Evolutionary conservation across 92 coral and sea anemone genomes (phyloP), one percentile per base, ranked within the genome.

Genomic region (Ricordea florida): DNA sequence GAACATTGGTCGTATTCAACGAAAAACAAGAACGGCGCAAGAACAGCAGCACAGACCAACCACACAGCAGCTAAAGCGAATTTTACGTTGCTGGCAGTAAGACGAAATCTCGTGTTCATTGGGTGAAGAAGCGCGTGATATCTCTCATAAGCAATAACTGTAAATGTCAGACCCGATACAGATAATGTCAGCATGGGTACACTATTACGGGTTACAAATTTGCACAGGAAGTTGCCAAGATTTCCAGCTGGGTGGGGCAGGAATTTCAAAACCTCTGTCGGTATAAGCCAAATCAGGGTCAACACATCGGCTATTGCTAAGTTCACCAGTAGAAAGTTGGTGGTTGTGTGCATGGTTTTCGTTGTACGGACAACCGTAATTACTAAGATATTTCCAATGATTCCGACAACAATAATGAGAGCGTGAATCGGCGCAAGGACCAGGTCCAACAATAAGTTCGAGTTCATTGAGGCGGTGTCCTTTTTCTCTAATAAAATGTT

Each of bases 131-230:
- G 72, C 3, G 83, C 93, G 34, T 89, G 83, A 36, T 84, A 79
- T 10, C 93, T 79, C 47, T 89, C 93, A 17, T 47, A 60, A 9
- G 93, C 85, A 43, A 89, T 78, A 21, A 89, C 66, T 4, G 93
- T 89, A 17, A 89, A 40, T 28, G 93, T 84, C 15, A 84, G 16
- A 10, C 88, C 76, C 9, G 90, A 89, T 13, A 62, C 87, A 10
- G 85, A 38, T 33, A 78, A 57, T 11, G 88, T 81, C 25, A 89
- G 68, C 32, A 74, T 75, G 13, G 90, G 79, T 2, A 79, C 37
- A 4, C 78, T 47, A 61, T 73, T 73, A 6, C n/a, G 74, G 6
- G 89, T 78, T 5, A 83, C 90, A 38, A 83, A 88, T 44, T 88
- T 88, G 23, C 89, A 88, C 28, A 88, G 74, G 51, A 78, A 84